phyloP scores from a whole-genome alignment of 2,797 vertebrate species.

The Anguilla pacifica region DNA sequence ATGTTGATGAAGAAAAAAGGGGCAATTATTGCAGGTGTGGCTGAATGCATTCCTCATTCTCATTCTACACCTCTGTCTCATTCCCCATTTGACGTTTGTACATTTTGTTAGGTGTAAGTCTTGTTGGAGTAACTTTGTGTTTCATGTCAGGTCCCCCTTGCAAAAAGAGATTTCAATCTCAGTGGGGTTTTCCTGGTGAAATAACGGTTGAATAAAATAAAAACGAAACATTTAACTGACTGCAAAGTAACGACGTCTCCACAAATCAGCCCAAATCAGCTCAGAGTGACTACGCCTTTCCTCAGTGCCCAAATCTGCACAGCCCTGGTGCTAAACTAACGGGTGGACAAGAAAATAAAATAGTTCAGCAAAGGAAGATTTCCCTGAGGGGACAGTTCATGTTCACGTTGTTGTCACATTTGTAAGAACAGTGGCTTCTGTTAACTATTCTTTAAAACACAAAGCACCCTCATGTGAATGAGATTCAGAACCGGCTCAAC shows the following conservation, averaged over 20 bases:
- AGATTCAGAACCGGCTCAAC: not conserved
- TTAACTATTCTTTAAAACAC: conserved; percentile 3
- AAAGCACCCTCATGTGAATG: not conserved
- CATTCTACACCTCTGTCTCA: too few relatives aligned
- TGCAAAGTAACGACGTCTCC: conserved; percentile 29
- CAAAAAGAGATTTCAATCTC: too few relatives aligned
- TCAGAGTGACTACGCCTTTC: not conserved
- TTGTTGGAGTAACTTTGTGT: too few relatives aligned
- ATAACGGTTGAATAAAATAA: too few relatives aligned
- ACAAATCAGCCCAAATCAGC: too few relatives aligned
- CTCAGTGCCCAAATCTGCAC: conserved; percentile 51
- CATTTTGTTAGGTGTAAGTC: too few relatives aligned
- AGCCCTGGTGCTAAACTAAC: conserved; percentile 34
- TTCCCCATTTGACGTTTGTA: too few relatives aligned
- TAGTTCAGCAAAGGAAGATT: conserved; percentile 51
- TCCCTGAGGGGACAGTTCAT: conserved; percentile 40
- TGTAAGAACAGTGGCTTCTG: not conserved
- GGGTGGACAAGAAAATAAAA: conserved; percentile 32
- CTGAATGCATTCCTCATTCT: not conserved
- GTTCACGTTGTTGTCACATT: conserved; percentile 32
- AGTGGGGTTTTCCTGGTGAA: too few relatives aligned
- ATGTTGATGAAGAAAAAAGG: not conserved
- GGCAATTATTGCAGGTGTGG: not conserved
- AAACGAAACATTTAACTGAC: conserved; percentile 3
- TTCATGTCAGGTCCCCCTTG: too few relatives aligned